Percentiles rank a stretch among this genome's conserved stretches.
These are phyloP conservation scores for Hybognathus amarus DNA, from an alignment of 2,797 vertebrate genomes.

Conservation along the genomic window DNA sequence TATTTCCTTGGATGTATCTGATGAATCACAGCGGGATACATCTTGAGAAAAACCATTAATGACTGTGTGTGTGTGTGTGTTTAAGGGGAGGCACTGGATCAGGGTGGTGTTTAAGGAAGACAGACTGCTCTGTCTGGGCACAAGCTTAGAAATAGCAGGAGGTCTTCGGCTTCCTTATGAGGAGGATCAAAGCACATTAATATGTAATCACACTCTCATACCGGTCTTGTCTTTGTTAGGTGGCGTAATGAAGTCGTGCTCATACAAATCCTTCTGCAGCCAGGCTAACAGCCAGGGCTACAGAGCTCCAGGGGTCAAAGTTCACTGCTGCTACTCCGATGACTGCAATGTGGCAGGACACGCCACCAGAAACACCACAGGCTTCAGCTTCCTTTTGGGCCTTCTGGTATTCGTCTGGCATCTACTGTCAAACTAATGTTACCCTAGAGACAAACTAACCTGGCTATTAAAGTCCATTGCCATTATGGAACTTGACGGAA, in stretches of 20 bases:
- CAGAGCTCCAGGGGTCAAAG: conserved; percentile 80
- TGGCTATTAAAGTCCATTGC: conserved; percentile 3
- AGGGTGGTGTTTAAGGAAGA: conserved; percentile 25
- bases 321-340: conserved; percentile 88
- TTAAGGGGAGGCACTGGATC: background rate
- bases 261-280: conserved; percentile 89
- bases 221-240: conserved; percentile 66
- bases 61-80: conserved; percentile 26
- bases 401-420: conserved; percentile 62
- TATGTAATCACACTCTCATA: conserved; percentile 32
- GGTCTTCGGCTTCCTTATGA: conserved; percentile 35
- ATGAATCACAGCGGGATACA: conserved; percentile 26
- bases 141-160: conserved; percentile 49
- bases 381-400: conserved; percentile 67
- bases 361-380: conserved; percentile 64
- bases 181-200: conserved; percentile 48
- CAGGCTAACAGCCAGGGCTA: conserved; percentile 84
- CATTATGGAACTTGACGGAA: conserved; percentile 14
- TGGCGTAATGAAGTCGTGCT: conserved; percentile 91
- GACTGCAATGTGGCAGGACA: conserved; percentile 83
- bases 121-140: conserved; percentile 65
- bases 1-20: conserved; percentile 9
- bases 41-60: conserved; percentile 8
- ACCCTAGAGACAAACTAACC: conserved; percentile 25
- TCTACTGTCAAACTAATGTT: conserved; percentile 61